Evolutionary conservation across 2,113 vertebrate species (phyloP), one percentile per base, ranked within the genome.

Genomic region (Zapornia atra): DNA sequence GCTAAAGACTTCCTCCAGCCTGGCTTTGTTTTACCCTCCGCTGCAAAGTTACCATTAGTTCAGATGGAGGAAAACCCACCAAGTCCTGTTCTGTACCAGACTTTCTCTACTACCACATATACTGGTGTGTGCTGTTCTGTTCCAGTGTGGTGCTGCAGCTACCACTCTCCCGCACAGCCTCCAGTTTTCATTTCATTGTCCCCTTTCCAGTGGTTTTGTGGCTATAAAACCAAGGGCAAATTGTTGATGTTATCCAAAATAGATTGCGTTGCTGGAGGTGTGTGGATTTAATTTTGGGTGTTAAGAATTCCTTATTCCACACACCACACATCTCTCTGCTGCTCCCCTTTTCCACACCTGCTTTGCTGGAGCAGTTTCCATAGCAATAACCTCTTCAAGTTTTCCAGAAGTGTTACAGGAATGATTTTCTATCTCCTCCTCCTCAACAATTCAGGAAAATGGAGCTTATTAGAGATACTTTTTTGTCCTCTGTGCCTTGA

Each of bases 331-430:
- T 86, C 48, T 90, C 61, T 79, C 46, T 86, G 42, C 84, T 72
- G 63, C 75, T 95, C 88, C 68, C 77, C 56, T 60, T 79, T 69
- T 75, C 88, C 21, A 11, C 66, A 94, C 92, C 94, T 96, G 97
- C 94, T 91, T 94, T 78, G 66, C 84, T 95, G 96, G 96, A 97
- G 91, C 96, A 75, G 98, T 98, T 98, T 97, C 98, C 98, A 98
- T 98, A 97, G 98, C 93, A 96, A 98, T 98, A 98, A 97, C 98
- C 98, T 98, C 98, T 98, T 95, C 95, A 98, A 97, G 96, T 98
- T 98, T 98, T 98, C 97, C 97, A 98, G 96, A 97, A 97, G 95
- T 97, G 95, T 93, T 98, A 96, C 88, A 96, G 90, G 96, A 98
- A 98, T 98, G 96, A 98, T 98, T 97, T 97, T 97, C 96, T 95